Evolutionary conservation across 2,113 vertebrate genomes (phyloP), one percentile per base, ranked within the genome.

Genomic region (Embiotoca jacksoni): DNA sequence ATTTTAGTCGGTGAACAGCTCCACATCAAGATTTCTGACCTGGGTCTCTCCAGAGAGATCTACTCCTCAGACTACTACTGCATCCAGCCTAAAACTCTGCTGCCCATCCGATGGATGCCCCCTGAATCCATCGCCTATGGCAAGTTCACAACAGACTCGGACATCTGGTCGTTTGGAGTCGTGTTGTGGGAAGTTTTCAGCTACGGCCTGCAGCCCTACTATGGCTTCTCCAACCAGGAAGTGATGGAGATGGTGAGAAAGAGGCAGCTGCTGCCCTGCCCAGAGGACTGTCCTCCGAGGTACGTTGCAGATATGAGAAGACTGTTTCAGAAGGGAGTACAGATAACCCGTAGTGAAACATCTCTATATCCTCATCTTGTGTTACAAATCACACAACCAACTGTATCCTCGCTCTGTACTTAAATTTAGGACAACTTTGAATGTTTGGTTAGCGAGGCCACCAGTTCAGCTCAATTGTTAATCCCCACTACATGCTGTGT

Each of bases 101-200:
- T 99, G 81, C 98, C 98, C 36, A 98, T 99, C 80, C 97, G 98
- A 84, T 99, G 98, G 98, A 99, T 99, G 98, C 94, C 98, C 0
- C 97, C 97, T 0, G 98, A 99, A 90, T 96, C 97, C 75, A 98
- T 99, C 49, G 41, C 97, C 78, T 99, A 97, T 0, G 98, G 98
- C 46, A 99, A 99, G 92, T 99, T 98, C 93, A 97, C 96, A 62
- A 95, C 96, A 0, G 98, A 99, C 91, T 98, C 97, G 0, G 98
- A 99, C 89, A 96, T 99, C 72, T 99, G 98, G 98, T 97, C 98
- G 0, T 99, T 97, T 9, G 98, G 98, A 2, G 98, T 99, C 1
- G 96, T 99, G 54, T 77, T 99, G 30, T 99, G 98, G 98, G 98
- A 99, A 85, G 96, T 99, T 54, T 99, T 99, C 93, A 99, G 97